These are phyloP conservation scores for Mimachlamys varia DNA, from an alignment of 2,888 invertebrate genomes.

Conservation along the genomic window DNA sequence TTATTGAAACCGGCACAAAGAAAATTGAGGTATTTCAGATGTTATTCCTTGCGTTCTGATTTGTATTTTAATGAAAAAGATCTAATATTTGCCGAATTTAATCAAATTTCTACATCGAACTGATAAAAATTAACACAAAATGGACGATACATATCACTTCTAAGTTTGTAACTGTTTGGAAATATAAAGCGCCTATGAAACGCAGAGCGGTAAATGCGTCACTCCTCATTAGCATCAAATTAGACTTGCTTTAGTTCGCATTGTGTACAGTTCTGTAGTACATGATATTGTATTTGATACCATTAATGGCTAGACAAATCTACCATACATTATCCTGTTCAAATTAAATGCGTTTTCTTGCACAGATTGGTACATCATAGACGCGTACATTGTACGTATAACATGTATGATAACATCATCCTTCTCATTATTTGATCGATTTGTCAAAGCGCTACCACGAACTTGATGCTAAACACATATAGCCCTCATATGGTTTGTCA, in stretches of 20 bases:
- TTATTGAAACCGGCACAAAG: not conserved
- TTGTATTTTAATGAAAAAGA: not conserved
- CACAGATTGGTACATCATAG: too few relatives aligned
- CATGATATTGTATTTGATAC: too few relatives aligned
- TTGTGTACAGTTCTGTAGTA: conserved; percentile 65
- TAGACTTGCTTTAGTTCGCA: not conserved
- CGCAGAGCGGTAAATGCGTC: not conserved
- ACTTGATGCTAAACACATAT: too few relatives aligned
- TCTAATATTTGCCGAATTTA: not conserved
- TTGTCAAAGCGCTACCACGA: too few relatives aligned
- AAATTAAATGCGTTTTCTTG: too few relatives aligned
- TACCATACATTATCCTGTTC: too few relatives aligned
- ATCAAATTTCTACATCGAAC: not conserved
- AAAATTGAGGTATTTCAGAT: not conserved
- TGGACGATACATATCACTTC: not conserved
- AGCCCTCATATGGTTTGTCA: too few relatives aligned
- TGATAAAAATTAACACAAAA: not conserved
- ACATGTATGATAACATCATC: too few relatives aligned
- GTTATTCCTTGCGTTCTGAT: not conserved
- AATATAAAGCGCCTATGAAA: not conserved
- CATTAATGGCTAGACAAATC: too few relatives aligned
- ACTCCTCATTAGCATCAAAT: not conserved
- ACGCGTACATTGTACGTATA: too few relatives aligned
- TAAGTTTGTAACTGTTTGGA: not conserved
- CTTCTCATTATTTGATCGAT: too few relatives aligned